phyloP scores from a whole-genome alignment of 2,113 vertebrate species.

The Sinocyclocheilus anshuiensis region DNA sequence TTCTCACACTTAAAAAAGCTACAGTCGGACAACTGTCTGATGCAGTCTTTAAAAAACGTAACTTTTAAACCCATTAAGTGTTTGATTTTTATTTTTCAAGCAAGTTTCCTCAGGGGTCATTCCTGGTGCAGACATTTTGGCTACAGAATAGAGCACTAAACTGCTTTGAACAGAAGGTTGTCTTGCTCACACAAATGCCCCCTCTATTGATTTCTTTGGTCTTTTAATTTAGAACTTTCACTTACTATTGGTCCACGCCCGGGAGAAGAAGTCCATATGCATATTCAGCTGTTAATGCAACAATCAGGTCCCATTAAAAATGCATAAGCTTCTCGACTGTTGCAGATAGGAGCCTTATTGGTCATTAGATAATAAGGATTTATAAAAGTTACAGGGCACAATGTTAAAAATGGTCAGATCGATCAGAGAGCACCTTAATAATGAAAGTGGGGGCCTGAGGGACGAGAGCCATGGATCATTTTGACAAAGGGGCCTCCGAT shows the following conservation, averaged over 20 bases:
- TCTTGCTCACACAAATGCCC: slow-evolving; percentile 63
- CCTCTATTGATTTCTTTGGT: slow-evolving; percentile 74
- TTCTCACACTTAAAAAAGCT: slow-evolving; percentile 54
- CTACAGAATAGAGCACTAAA: not conserved
- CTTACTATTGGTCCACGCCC: slow-evolving; percentile 68
- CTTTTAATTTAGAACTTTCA: slow-evolving; percentile 78
- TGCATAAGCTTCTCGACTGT: slow-evolving; percentile 79
- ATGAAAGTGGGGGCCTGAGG: slow-evolving; percentile 79
- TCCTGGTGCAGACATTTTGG: not conserved
- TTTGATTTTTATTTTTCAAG: not conserved
- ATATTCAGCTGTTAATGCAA: slow-evolving; percentile 82
- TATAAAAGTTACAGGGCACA: slow-evolving; percentile 82
- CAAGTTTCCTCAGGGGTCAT: slow-evolving; percentile 4
- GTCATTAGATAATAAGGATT: slow-evolving; percentile 88
- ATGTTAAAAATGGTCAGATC: slow-evolving; percentile 83
- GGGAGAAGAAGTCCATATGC: slow-evolving; percentile 65
- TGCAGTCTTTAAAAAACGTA: slow-evolving; percentile 62
- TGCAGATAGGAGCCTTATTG: slow-evolving; percentile 76
- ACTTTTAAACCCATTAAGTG: slow-evolving; percentile 67
- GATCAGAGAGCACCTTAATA: slow-evolving; percentile 83
- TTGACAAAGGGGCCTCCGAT: slow-evolving; percentile 81
- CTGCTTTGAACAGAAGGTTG: slow-evolving; percentile 56
- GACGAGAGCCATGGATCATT: slow-evolving; percentile 83
- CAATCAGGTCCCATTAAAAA: slow-evolving; percentile 90
- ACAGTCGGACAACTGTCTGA: slow-evolving; percentile 65